Conservation (phyloP, 53 echinoderm and acorn worm species). For the Paracentrotus lividus region DNA sequence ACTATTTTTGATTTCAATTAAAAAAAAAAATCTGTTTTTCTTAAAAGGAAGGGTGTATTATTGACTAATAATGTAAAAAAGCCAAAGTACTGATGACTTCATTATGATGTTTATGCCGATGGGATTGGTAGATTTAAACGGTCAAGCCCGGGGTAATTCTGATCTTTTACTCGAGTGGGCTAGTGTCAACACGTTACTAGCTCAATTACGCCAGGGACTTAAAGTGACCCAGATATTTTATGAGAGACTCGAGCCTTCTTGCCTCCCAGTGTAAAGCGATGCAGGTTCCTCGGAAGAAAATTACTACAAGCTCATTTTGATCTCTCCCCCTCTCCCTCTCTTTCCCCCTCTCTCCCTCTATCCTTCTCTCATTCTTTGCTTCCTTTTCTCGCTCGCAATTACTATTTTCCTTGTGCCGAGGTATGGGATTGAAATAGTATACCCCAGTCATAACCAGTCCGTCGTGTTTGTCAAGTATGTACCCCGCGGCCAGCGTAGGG, state of each 20-base stretch:
- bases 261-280: background rate
- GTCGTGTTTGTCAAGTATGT: too few relatives aligned
- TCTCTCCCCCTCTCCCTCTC: background rate
- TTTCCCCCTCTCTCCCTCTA: background rate
- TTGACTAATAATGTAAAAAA: too few relatives aligned
- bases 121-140: conserved; percentile 31
- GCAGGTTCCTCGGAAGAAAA: background rate
- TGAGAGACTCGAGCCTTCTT: background rate
- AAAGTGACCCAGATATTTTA: conserved; percentile 41
- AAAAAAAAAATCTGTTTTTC: too few relatives aligned
- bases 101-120: too few relatives aligned
- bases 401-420: too few relatives aligned
- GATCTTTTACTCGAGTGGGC: background rate
- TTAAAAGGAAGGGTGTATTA: too few relatives aligned
- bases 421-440: too few relatives aligned
- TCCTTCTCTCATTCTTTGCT: background rate
- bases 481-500: too few relatives aligned
- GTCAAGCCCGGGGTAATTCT: background rate
- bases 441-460: too few relatives aligned
- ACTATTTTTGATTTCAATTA: too few relatives aligned
- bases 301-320: background rate
- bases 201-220: conserved; percentile 53
- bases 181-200: background rate
- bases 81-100: too few relatives aligned
- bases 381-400: too few relatives aligned